Percentiles rank a stretch among this genome's conserved stretches.
phyloP scores from a whole-genome alignment of 1,140 invertebrate genomes.

The Formica exsecta region DNA sequence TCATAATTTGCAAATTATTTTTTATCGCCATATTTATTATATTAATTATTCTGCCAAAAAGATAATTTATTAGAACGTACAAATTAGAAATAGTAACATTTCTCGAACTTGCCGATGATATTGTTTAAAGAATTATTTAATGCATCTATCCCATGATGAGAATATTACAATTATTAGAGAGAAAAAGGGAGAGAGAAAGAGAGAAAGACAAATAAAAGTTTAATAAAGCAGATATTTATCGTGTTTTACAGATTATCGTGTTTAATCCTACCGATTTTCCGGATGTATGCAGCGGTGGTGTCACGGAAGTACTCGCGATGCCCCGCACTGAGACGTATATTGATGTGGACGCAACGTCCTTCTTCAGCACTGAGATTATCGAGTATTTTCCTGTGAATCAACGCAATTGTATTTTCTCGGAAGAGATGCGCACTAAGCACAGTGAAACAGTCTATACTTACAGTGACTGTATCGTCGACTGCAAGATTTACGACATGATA shows the following conservation, averaged over 20 bases:
- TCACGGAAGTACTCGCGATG: constrained; percentile 75
- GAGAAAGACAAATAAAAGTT: not conserved
- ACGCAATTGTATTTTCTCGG: constrained; percentile 87
- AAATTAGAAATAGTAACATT: too few relatives aligned
- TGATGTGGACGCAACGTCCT: constrained; percentile 67
- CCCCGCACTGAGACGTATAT: constrained; percentile 72
- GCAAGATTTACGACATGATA: constrained; percentile 85
- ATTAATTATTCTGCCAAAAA: too few relatives aligned
- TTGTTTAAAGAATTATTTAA: too few relatives aligned
- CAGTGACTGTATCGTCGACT: constrained; percentile 88
- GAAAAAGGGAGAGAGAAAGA: not conserved
- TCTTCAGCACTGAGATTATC: constrained; percentile 69
- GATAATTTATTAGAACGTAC: too few relatives aligned
- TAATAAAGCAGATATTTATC: not conserved
- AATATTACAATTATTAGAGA: not conserved
- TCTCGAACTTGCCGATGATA: too few relatives aligned
- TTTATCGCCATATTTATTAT: too few relatives aligned
- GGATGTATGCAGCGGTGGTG: constrained; percentile 80
- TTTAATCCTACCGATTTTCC: constrained; percentile 85
- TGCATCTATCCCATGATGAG: too few relatives aligned
- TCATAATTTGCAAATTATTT: too few relatives aligned
- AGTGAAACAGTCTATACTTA: constrained; percentile 85
- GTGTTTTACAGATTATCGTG: constrained; percentile 79
- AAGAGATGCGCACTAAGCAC: constrained; percentile 82
- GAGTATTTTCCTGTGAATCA: constrained; percentile 74